Base-by-base conservation (phyloP, 2,888 invertebrate species). In the Metacarcinus magister region DNA sequence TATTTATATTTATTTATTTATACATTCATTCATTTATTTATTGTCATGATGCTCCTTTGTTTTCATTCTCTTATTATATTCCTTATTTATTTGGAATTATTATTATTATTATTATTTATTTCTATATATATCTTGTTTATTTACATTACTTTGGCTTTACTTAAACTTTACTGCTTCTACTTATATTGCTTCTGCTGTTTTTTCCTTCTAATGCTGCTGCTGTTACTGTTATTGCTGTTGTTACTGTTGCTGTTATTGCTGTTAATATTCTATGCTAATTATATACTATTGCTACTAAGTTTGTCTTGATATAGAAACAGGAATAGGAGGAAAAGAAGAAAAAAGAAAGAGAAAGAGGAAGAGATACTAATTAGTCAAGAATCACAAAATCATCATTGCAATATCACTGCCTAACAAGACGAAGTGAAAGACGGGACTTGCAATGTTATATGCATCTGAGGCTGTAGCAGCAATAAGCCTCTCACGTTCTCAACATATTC, bases 221-320 rank as follows among this genome's bases (percentile, higher is more conserved):
- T 44, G 28, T n/a, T 43, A 43, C 43, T 93, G 67, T 39, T 93
- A 46, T 28, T 54, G 43, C 93, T 93, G 67, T 60, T 93, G 60
- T 39, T 60, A 23, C 2, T 60, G 39, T 39, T 67, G 23, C 93
- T 67, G 3, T 3, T 67, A 13, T 19, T 60, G 82, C 32, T 32
- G 32, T 16, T 82, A 10, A 32, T 2, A 10, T 75, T 32, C 44
- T 43, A 8, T 23, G 48, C n/a, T 8, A 8, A 5, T 16, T 23
- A 13, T 13, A 19, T 93, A 43, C 60, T 67, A 60, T n/a, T 23
- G 28, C 44, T 93, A 43, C 93, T 75, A 32, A 75, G 32, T 28
- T 82, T 82, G 82, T 32, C 82, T 32, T 32, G 16, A 28, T 5
- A 32, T 32, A 82, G 82, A 28, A 23, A 32, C n/a, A 82, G 32